Conservation (phyloP, 1,140 invertebrate genomes). For the Diuraphis noxia region DNA sequence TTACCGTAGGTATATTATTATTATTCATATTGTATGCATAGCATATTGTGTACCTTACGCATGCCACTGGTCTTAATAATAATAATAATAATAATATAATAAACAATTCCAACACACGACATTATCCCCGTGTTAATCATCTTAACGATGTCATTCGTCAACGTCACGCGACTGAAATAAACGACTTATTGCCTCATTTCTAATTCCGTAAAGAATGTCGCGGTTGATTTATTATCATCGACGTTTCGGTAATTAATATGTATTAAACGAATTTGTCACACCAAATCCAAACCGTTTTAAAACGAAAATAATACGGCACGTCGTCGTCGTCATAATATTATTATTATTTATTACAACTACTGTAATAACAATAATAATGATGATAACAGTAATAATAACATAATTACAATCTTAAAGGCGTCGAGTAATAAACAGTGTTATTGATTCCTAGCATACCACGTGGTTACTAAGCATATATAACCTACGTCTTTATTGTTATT, state of each 20-base stretch:
- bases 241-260: conserved; percentile 5
- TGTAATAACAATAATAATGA: not conserved
- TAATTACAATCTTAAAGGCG: not conserved
- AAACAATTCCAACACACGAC: not conserved
- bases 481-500: not conserved
- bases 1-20: too few relatives aligned
- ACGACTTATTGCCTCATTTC: conserved; percentile 6
- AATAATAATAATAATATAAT: not conserved
- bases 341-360: too few relatives aligned
- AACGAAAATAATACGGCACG: not conserved
- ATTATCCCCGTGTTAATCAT: not conserved
- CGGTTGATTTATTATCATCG: conserved; percentile 1
- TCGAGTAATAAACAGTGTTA: not conserved
- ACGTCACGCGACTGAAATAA: not conserved
- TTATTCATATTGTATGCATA: not conserved
- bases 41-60: not conserved
- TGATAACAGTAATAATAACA: not conserved
- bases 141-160: conserved; percentile 13
- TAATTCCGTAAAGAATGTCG: not conserved
- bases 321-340: not conserved
- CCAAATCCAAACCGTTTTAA: not conserved
- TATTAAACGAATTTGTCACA: conserved; percentile 12
- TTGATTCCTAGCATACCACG: not conserved
- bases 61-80: not conserved
- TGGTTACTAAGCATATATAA: not conserved